Evolutionary conservation across 2,888 invertebrate species (phyloP), one percentile per base, ranked within the genome.

Genomic region (Philaethria dido): DNA sequence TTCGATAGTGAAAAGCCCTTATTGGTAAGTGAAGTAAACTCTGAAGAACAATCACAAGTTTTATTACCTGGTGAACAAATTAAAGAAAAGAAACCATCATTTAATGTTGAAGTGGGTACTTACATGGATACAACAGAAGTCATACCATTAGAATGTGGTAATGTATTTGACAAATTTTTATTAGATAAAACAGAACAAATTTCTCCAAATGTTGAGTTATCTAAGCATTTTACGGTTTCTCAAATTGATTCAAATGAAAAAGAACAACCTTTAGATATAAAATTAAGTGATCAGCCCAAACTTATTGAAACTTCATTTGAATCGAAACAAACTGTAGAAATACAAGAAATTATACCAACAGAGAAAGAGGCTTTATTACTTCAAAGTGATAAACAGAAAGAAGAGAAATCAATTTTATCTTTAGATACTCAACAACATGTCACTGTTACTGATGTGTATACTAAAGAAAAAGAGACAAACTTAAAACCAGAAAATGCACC

Each of bases 171-270:
- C 55, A 48, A 71, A 63, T 48, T 18, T 33, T 74, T 13, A 69
- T 74, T 72, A 77, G 82, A 74, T 71, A 79, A 74, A 72, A 79
- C 42, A 44, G 73, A 65, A 75, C 80, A 66, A 68, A 84, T 70
- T 63, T 71, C 69, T 50, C 72, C 69, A 73, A 83, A 73, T 69
- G 64, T 74, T 66, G 80, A 78, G 74, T 68, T 90, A 36, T 84
- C 92, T 63, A 93, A 94, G 78, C 91, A 94, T 77, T 73, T 95
- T 45, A 88, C 93, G 66, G 81, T 95, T 13, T 90, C 86, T 14
- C 93, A 95, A 80, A 81, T 86, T 36, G 81, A 92, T 73, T 77
- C 85, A 60, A 87, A 81, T 39, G 94, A 94, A 71, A 90, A 87
- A 72, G 94, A 93, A 86, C 72, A 75, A 5, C 33, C 64, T 2